Evolutionary conservation across 2,113 vertebrate species (phyloP).

Genomic region (Herpailurus yagouaroundi): DNA sequence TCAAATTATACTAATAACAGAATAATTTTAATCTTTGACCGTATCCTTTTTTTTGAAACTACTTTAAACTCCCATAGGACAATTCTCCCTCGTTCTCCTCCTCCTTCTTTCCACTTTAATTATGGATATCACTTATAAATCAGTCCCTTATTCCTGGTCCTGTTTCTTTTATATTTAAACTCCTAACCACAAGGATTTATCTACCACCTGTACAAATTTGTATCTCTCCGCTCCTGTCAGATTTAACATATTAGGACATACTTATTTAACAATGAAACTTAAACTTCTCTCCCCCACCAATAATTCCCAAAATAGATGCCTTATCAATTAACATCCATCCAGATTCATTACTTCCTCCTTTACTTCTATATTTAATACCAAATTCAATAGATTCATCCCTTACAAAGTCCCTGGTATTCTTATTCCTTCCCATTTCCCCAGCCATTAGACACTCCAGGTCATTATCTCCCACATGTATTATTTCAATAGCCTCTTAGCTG

Average conservation of each 20-base stretch:
- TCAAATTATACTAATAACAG: slow-evolving; percentile 35
- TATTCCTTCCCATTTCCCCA: slow-evolving; percentile 45
- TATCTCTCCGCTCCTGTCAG: neutral
- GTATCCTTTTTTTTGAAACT: neutral
- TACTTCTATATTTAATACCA: neutral
- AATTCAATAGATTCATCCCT: slow-evolving; percentile 21
- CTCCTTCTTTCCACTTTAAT: neutral
- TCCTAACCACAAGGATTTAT: neutral
- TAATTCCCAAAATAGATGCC: neutral
- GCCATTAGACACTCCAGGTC: slow-evolving; percentile 30
- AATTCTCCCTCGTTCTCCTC: neutral
- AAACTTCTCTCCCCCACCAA: neutral
- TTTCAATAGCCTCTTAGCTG: slow-evolving; percentile 69
- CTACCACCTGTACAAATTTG: neutral
- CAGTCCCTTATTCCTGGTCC: neutral
- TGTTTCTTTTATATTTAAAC: slow-evolving; percentile 21
- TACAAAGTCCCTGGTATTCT: neutral
- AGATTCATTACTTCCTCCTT: neutral
- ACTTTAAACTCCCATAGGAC: neutral
- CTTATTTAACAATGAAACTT: slow-evolving; percentile 28
- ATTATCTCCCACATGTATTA: slow-evolving; percentile 48
- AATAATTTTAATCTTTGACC: slow-evolving; percentile 10
- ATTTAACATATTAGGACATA: slow-evolving; percentile 19
- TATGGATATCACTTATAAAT: neutral
- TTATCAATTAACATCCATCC: slow-evolving; percentile 23